phyloP scores from a whole-genome alignment of 2,888 invertebrate genomes.

The Mellilla xanthometata region DNA sequence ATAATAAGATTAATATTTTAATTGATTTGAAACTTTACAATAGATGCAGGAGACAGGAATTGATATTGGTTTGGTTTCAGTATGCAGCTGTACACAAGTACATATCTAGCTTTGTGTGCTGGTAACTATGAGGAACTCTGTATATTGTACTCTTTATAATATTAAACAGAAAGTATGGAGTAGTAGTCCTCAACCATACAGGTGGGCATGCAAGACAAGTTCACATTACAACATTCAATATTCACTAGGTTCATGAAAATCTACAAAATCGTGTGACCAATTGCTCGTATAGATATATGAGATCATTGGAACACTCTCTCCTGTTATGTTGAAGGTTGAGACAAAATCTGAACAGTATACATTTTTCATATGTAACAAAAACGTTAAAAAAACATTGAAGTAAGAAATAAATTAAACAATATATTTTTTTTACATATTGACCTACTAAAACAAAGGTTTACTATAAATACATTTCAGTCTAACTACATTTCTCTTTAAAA shows the following conservation, averaged over 20 bases:
- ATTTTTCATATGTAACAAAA: slow-evolving; percentile 5
- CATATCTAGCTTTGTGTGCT: neutral
- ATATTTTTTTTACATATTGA: slow-evolving; percentile 25
- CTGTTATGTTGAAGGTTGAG: no score
- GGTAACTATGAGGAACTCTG: slow-evolving; percentile 2
- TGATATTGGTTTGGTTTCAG: slow-evolving; percentile 27
- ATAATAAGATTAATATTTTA: slow-evolving; percentile 51
- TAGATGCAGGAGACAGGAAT: slow-evolving; percentile 44
- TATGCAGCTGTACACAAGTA: slow-evolving; percentile 7
- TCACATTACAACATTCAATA: no score
- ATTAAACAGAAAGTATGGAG: neutral
- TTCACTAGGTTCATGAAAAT: no score
- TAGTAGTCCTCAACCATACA: no score
- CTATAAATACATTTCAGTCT: slow-evolving; percentile 27
- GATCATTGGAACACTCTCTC: neutral
- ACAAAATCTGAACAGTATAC: neutral
- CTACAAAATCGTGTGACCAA: neutral
- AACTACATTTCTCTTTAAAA: slow-evolving; percentile 23
- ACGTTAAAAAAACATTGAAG: slow-evolving; percentile 1
- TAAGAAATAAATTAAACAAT: slow-evolving; percentile 23
- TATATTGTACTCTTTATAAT: neutral
- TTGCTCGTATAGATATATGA: neutral
- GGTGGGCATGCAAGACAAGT: no score
- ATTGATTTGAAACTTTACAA: slow-evolving; percentile 52
- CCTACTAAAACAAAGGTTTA: slow-evolving; percentile 16